phyloP scores from a whole-genome alignment of 2,888 invertebrate species.

The Meteorus colon region DNA sequence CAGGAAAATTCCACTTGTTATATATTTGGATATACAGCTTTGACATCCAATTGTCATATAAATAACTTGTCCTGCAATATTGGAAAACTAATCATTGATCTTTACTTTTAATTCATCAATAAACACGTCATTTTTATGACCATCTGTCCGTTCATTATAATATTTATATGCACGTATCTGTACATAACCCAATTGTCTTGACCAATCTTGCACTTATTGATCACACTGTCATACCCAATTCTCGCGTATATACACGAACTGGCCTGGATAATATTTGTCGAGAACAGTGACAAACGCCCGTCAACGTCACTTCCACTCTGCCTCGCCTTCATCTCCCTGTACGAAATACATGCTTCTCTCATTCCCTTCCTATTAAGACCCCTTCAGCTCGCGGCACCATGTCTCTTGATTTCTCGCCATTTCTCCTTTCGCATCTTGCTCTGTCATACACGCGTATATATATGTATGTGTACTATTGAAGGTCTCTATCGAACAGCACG shows the following conservation, averaged over 20 bases:
- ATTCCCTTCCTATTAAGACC: constrained; percentile 37
- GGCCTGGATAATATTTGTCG: constrained; percentile 70
- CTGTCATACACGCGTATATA: background rate
- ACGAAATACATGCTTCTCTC: constrained; percentile 32
- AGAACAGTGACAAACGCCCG: constrained; percentile 72
- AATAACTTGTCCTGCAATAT: too few species aligned
- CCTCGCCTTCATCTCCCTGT: constrained; percentile 50
- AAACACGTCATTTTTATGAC: too few species aligned
- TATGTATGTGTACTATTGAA: background rate
- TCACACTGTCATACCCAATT: constrained; percentile 31
- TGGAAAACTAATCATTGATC: too few species aligned
- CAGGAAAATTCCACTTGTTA: too few species aligned
- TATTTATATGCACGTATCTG: background rate
- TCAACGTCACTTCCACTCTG: constrained; percentile 70
- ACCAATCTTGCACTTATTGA: constrained; percentile 34
- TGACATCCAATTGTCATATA: too few species aligned
- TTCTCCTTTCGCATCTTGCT: constrained; percentile 50
- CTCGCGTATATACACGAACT: constrained; percentile 34
- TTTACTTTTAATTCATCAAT: too few species aligned
- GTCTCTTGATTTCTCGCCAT: constrained; percentile 21
- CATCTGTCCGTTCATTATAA: too few species aligned
- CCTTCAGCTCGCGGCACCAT: constrained; percentile 10
- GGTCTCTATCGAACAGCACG: constrained; percentile 29
- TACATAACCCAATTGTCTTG: constrained; percentile 18
- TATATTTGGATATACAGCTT: too few species aligned